These are phyloP conservation scores for Andinoacara biseriatus DNA, from an alignment of 2,113 vertebrate genomes.

Conservation along the genomic window DNA sequence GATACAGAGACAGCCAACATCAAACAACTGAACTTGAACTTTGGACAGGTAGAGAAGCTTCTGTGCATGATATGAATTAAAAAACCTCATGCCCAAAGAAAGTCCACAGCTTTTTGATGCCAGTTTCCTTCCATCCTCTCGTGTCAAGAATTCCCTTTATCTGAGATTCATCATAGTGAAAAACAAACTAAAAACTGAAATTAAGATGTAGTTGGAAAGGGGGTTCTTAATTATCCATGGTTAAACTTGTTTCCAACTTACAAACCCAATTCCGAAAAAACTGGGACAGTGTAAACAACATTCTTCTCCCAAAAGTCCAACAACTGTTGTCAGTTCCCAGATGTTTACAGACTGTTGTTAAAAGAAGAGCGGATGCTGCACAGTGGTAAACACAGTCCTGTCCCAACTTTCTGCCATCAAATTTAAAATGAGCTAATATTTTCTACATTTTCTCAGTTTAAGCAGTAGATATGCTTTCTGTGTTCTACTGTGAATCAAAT, in stretches of 20 bases:
- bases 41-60: constrained; percentile 55
- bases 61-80: constrained; percentile 53
- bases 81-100: constrained; percentile 12
- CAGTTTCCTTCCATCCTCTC: neutral
- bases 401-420: no score
- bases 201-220: neutral
- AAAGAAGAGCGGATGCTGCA: no score
- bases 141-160: constrained; percentile 12
- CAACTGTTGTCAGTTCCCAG: no score
- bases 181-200: constrained; percentile 28
- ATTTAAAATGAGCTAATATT: no score
- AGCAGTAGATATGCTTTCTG: neutral
- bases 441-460: no score
- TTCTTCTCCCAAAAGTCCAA: no score
- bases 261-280: neutral
- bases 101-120: constrained; percentile 44
- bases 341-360: no score
- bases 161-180: neutral
- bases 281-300: neutral
- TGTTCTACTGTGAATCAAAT: neutral
- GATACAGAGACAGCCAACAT: no score
- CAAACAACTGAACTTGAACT: constrained; percentile 64
- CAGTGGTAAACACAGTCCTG: no score
- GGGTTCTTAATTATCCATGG: neutral
- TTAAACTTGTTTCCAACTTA: neutral